Evolutionary conservation across 2,797 vertebrate species (phyloP).

Genomic region (Pseudochaenichthys georgianus): DNA sequence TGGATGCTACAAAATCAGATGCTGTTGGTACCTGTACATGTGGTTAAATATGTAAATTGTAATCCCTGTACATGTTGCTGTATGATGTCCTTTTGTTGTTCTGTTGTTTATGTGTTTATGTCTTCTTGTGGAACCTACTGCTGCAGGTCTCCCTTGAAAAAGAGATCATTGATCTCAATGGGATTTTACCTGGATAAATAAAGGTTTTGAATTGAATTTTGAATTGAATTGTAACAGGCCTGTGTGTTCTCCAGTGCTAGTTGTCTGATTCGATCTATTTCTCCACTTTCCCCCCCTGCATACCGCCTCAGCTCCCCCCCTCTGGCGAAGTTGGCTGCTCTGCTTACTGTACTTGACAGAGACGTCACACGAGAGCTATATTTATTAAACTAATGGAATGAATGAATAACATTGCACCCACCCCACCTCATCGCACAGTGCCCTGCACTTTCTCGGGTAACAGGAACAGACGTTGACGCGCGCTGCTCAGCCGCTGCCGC

Average conservation of each 20-base stretch:
- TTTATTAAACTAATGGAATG: conserved; percentile 83
- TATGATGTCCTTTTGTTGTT: no score
- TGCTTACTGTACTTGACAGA: conserved; percentile 55
- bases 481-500: conserved; percentile 56
- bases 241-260: conserved; percentile 46
- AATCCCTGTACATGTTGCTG: no score
- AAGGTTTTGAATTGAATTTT: no score
- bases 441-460: conserved; percentile 45
- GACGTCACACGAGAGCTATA: conserved; percentile 72
- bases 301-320: not conserved
- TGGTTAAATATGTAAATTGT: no score
- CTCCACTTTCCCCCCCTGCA: not conserved
- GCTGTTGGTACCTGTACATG: no score
- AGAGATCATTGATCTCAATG: no score
- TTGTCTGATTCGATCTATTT: conserved; percentile 62
- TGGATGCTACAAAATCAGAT: no score
- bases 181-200: no score
- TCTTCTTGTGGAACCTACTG: no score
- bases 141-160: no score
- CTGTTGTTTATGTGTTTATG: no score
- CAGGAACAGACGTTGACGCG: conserved; percentile 58
- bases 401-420: conserved; percentile 73
- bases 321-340: conserved; percentile 56
- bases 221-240: conserved; percentile 14
- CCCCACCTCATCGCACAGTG: conserved; percentile 39